phyloP scores from a whole-genome alignment of 2,888 invertebrate species.

The Mimachlamys varia region DNA sequence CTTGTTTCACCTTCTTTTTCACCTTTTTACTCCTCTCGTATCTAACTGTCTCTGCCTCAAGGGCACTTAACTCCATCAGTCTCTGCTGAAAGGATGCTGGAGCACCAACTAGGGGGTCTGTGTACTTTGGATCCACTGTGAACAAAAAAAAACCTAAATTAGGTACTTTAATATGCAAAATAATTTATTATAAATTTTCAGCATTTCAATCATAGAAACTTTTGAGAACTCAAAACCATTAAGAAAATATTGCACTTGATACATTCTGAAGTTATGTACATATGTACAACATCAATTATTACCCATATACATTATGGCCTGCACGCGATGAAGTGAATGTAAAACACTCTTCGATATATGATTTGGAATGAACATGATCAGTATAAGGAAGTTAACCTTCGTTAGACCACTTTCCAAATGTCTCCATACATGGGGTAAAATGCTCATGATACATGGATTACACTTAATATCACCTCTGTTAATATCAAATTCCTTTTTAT shows the following conservation, averaged over 20 bases:
- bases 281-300: too few species aligned
- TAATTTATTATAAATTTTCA: neutral
- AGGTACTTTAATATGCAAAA: neutral
- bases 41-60: slow-evolving; percentile 78
- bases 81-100: slow-evolving; percentile 77
- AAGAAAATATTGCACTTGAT: too few species aligned
- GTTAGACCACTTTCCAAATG: neutral
- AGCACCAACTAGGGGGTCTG: slow-evolving; percentile 75
- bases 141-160: slow-evolving; percentile 34
- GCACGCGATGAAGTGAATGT: neutral
- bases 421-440: neutral
- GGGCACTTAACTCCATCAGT: slow-evolving; percentile 76
- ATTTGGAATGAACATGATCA: neutral
- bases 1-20: slow-evolving; percentile 76
- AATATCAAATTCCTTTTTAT: too few species aligned
- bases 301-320: neutral
- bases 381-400: neutral
- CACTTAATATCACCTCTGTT: too few species aligned
- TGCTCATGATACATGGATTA: too few species aligned
- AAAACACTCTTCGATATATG: neutral
- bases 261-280: too few species aligned
- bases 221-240: too few species aligned
- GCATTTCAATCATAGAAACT: too few species aligned
- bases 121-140: slow-evolving; percentile 74
- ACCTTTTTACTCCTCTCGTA: slow-evolving; percentile 76